Base-by-base conservation (phyloP, 2,797 vertebrate genomes). In the Spheniscus humboldti region DNA sequence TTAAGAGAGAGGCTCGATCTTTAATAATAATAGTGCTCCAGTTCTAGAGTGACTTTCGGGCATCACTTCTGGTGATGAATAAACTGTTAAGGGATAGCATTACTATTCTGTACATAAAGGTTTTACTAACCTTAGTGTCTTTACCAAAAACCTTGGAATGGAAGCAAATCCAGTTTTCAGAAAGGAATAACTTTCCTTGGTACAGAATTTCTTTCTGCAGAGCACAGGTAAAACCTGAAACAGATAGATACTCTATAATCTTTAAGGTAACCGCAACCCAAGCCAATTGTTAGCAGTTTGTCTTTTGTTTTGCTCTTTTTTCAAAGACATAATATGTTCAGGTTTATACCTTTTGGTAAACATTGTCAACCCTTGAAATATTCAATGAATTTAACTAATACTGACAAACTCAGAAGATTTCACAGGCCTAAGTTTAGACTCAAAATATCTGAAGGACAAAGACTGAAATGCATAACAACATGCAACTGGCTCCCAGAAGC, bases 161-260 rank as follows among this genome's bases (percentile, higher is more conserved):
- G 97, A 99, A 99, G 96, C 99, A 99, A 98, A 99, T 99, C 99
- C 99, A 99, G 97, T 99, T 99, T 84, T 99, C 98, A 13, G 99
- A 99, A 86, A 99, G 98, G 69, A 99, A 99, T 93, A 99, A 98
- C 50, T 99, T 99, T 50, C 99, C 99, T 97, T 99, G 99, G 94
- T 99, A 99, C n/a, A 99, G 97, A 83, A 99, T 99, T 98, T 99
- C 99, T 96, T 99, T 99, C 97, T 99, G 99, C 81, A 99, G 98
- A 20, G 99, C 99, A 83, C 99, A 99, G 15, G 99, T 99, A 97
- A 99, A 99, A 97, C 99, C 99, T 99, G 95, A 90, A 96, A 96
- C 43, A 97, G 62, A 97, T 0, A 80, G 25, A 80, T 55, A 59
- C 11, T 78, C 47, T 37, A 47, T 82, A 55, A 86, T 22, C 25